Percentiles rank a stretch among this genome's conserved stretches.
These are phyloP conservation scores for Steinernema scapterisci DNA, from an alignment of 2,888 invertebrate species.

Conservation along the genomic window DNA sequence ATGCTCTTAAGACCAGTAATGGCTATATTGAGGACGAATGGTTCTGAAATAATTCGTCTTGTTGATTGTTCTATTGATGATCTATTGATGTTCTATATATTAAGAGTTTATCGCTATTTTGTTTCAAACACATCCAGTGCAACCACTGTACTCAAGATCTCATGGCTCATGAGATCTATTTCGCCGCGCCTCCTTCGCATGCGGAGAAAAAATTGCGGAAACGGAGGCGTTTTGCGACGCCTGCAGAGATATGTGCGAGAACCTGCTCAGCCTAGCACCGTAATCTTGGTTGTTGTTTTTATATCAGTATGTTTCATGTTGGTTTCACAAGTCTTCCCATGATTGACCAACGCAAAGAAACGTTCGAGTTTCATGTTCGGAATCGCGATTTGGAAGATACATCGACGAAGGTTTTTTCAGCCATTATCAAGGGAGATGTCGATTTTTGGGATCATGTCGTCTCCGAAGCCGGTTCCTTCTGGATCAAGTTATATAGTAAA, in stretches of 20 bases:
- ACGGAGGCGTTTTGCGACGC: conserved; percentile 40
- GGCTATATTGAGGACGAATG: conserved; percentile 70
- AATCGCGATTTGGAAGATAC: conserved; percentile 40
- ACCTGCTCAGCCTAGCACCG: conserved; percentile 1
- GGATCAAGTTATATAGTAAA: too few species aligned
- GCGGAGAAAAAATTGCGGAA: conserved; percentile 34
- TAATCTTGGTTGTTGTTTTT: background rate
- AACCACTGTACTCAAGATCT: conserved; percentile 18
- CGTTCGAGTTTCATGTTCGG: conserved; percentile 40
- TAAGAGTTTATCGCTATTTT: background rate
- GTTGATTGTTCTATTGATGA: background rate
- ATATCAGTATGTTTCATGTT: background rate
- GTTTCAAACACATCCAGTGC: background rate
- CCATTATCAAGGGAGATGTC: too few species aligned
- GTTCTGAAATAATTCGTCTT: conserved; percentile 57
- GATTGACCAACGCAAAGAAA: conserved; percentile 36
- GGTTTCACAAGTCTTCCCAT: background rate
- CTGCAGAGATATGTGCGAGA: conserved; percentile 33
- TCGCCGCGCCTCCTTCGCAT: conserved; percentile 30
- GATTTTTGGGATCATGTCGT: too few species aligned
- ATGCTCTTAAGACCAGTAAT: conserved; percentile 67
- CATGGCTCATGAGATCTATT: conserved; percentile 36
- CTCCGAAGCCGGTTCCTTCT: too few species aligned
- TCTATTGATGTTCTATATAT: background rate
- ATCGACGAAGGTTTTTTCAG: conserved; percentile 24